These are phyloP conservation scores for Osmerus eperlanus DNA, from an alignment of 2,113 vertebrate genomes.

Conservation along the genomic window DNA sequence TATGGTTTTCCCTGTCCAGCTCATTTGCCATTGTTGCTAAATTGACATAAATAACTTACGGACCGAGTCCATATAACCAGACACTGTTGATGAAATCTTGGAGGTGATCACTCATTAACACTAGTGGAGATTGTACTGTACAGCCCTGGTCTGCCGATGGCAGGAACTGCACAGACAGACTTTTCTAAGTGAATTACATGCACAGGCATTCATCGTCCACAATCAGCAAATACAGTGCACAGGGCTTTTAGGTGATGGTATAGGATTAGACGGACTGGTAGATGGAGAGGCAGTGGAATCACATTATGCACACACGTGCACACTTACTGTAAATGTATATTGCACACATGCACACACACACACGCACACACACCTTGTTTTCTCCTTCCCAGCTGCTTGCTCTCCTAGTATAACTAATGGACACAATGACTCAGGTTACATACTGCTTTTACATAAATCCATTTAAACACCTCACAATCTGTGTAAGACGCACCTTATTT, in stretches of 20 bases:
- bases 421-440: neutral
- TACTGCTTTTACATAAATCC: neutral
- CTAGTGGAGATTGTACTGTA: neutral
- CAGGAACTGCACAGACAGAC: neutral
- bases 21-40: neutral
- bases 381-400: neutral
- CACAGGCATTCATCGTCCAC: conserved; percentile 1
- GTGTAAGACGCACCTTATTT: neutral
- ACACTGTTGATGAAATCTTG: neutral
- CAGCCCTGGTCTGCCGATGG: neutral
- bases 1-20: neutral
- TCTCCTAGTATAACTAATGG: neutral
- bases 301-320: neutral
- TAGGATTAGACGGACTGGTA: neutral
- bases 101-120: neutral
- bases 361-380: neutral
- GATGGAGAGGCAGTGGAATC: neutral
- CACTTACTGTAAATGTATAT: neutral
- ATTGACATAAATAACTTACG: neutral
- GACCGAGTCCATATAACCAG: neutral
- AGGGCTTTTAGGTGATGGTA: neutral
- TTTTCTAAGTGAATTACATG: conserved; percentile 10
- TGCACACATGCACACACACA: neutral
- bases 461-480: neutral
- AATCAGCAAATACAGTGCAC: conserved; percentile 10